Base-by-base conservation (phyloP, 2,113 vertebrate species). In the Emydocephalus ijimae region DNA sequence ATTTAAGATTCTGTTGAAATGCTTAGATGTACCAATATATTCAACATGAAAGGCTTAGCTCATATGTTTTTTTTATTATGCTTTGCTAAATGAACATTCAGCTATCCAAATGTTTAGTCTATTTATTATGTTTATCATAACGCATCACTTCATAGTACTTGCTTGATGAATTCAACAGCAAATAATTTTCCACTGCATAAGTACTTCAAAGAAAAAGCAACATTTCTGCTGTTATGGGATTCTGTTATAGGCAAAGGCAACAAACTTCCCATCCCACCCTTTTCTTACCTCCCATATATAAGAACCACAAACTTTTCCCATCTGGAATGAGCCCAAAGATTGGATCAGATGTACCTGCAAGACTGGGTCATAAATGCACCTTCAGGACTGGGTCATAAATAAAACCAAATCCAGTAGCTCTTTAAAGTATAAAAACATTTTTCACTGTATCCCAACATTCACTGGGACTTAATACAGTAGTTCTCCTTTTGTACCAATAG, bases 101-200 rank as follows among this genome's bases (percentile, higher is more conserved):
- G 0, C 0, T 89, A 85, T 88, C 4, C 91, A 93, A 93, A 89
- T 5, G 0, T 90, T 93, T 93, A 88, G 3, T 39, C 5, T 93
- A 92, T 94, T 93, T 56, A 93, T 90, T 93, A 29, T 91, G 52
- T 93, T 95, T 91, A 87, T 5, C 24, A 23, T 59, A 94, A 94
- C 52, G 93, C 94, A 92, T 59, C 26, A 89, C 4, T 59, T 15
- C 23, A 90, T n/a, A 89, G 26, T 15, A 90, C 90, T 87, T 89
- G 91, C 34, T 26, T 1, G 61, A 91, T 87, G 90, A 91, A 85
- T 89, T 34, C 50, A 1, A 45, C 11, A 89, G 90, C 45, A 95
- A 94, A 86, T 91, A 87, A 93, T 94, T 96, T 95, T 87, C 26
- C 94, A 94, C 29, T 88, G 86, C 24, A 26, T 4, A 95, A 64